A percentile compares a stretch with the other conserved stretches of the same genome.
phyloP scores from a whole-genome alignment of 1,140 invertebrate genomes.

The Lasaia peninsularis region DNA sequence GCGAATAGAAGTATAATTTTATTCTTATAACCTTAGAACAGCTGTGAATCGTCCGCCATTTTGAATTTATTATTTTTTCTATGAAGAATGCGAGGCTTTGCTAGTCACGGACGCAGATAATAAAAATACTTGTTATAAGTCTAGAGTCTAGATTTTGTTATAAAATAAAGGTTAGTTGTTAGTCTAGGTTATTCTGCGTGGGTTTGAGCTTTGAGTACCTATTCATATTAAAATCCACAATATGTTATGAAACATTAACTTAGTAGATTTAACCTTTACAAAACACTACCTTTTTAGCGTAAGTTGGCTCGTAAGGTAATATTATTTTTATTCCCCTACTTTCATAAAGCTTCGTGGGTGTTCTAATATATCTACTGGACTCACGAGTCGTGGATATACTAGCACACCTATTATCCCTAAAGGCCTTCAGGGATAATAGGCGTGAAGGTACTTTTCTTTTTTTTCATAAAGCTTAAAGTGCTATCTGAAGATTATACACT shows the following conservation, averaged over 20 bases:
- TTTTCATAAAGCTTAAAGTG: too few species aligned
- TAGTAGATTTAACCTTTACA: too few species aligned
- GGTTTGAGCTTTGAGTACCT: constrained; percentile 15
- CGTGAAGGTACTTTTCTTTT: too few species aligned
- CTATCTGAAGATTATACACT: too few species aligned
- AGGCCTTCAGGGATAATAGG: too few species aligned
- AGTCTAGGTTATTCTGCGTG: constrained; percentile 33
- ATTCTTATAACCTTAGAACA: constrained; percentile 21
- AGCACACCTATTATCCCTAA: too few species aligned
- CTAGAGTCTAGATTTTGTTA: constrained; percentile 24
- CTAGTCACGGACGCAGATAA: constrained; percentile 29
- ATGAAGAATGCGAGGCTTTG: constrained; percentile 37
- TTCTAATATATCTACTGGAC: too few species aligned
- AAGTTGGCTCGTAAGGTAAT: too few species aligned
- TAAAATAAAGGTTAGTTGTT: constrained; percentile 27
- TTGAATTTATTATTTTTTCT: constrained; percentile 33
- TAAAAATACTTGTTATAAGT: constrained; percentile 18
- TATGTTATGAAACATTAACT: not conserved
- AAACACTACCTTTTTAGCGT: too few species aligned
- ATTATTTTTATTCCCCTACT: too few species aligned
- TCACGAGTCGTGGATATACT: too few species aligned
- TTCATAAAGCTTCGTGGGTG: too few species aligned
- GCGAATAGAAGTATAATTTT: constrained; percentile 8
- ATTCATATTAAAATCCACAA: constrained; percentile 12
- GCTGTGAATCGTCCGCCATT: constrained; percentile 33